These are phyloP conservation scores for Megaleporinus macrocephalus DNA, from an alignment of 2,113 vertebrate genomes.

Conservation along the genomic window DNA sequence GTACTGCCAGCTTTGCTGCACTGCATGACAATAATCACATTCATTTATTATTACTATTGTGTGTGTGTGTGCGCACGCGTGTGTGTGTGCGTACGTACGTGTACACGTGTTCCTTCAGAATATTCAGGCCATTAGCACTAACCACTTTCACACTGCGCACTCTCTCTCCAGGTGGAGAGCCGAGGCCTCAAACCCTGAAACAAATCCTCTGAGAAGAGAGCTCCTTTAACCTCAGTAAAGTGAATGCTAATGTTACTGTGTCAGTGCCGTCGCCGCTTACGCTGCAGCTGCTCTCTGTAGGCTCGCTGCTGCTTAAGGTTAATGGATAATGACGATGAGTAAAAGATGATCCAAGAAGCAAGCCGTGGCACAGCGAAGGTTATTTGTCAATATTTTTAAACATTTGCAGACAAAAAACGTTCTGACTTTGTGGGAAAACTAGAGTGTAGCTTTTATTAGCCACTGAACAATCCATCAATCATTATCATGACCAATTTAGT, in stretches of 20 bases:
- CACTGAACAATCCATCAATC: too few relatives aligned
- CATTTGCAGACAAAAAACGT: not conserved
- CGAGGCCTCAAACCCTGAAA: not conserved
- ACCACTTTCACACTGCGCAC: not conserved
- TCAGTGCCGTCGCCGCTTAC: not conserved
- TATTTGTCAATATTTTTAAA: not conserved
- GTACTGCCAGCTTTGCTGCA: not conserved
- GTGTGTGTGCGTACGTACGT: not conserved
- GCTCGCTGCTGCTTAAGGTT: conserved; percentile 3
- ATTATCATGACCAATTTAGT: too few relatives aligned
- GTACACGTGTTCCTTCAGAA: not conserved
- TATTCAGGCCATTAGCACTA: conserved; percentile 15
- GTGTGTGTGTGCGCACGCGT: not conserved
- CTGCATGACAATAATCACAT: conserved; percentile 36
- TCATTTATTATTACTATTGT: not conserved
- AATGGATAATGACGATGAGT: conserved; percentile 4
- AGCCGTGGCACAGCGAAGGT: not conserved
- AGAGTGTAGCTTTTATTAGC: too few relatives aligned
- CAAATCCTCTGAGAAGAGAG: not conserved
- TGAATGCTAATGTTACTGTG: not conserved
- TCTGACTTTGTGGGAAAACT: too few relatives aligned
- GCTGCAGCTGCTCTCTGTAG: not conserved
- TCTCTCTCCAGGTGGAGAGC: conserved; percentile 18
- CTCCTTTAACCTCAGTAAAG: conserved; percentile 13
- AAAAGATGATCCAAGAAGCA: not conserved